A percentile compares a stretch with the other conserved stretches of the same genome.
phyloP scores from a whole-genome alignment of 2,888 invertebrate species.

The Tortricodes alternella region DNA sequence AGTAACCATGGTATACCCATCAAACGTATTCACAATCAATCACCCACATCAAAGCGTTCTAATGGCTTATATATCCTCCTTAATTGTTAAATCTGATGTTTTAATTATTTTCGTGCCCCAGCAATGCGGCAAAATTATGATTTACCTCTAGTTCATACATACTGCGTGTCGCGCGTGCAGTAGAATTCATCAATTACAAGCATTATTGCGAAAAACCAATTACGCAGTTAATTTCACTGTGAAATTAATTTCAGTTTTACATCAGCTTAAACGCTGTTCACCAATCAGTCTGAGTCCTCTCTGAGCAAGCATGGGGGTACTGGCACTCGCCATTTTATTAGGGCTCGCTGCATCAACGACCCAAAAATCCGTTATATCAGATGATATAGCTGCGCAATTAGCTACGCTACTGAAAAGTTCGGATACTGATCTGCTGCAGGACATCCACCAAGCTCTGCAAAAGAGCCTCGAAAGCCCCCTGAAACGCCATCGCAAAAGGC shows the following conservation, averaged over 20 bases:
- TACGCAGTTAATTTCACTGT: constrained; percentile 6
- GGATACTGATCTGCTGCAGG: not conserved
- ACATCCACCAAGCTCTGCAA: not conserved
- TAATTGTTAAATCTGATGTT: no score
- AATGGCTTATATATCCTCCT: no score
- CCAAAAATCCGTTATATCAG: not conserved
- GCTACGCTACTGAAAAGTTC: not conserved
- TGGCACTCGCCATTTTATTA: not conserved
- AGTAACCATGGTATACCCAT: no score
- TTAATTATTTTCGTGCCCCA: no score
- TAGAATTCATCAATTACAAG: no score
- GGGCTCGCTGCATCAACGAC: not conserved
- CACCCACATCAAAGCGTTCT: no score
- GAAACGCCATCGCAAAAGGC: not conserved
- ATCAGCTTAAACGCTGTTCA: no score
- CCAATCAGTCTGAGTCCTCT: not conserved
- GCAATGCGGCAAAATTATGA: no score
- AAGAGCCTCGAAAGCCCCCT: not conserved
- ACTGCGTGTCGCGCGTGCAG: no score
- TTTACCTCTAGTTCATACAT: no score
- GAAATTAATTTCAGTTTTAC: constrained; percentile 1
- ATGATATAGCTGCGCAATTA: not conserved
- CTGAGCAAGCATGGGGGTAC: not conserved
- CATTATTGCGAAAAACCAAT: constrained; percentile 2
- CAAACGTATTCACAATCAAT: no score